Base-by-base conservation (phyloP, 2,888 invertebrate genomes). In the Macrophya alboannulata region DNA sequence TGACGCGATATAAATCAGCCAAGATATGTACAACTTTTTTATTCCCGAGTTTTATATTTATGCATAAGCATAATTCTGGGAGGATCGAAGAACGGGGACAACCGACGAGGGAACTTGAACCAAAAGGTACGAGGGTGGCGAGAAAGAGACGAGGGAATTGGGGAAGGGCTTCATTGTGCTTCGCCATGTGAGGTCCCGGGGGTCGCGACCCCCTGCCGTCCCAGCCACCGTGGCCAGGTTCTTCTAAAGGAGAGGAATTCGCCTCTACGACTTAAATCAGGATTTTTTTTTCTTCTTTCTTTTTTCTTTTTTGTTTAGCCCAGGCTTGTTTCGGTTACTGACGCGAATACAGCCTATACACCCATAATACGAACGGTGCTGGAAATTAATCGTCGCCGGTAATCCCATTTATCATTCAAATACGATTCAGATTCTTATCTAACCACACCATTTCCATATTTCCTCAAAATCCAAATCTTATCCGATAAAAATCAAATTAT, bases 151-250 rank as follows among this genome's bases (percentile, higher is more conserved):
- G 68, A 68, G 37, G 71, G 85, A 68, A 55, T 65, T 25, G 85
- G 51, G 85, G 79, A 45, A 86, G 85, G 85, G 87, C 85, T 87
- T 90, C 89, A 91, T 91, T 91, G 90, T 90, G 85, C 84, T 87
- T 88, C 90, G 76, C 90, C 88, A 89, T 90, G 91, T 91, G 92
- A 90, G 91, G 91, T 91, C 92, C 86, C 77, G 87, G 87, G 84
- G 85, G 88, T 88, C 86, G 86, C 86, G 86, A 91, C 90, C 91
- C 89, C 92, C 91, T 87, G 91, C 89, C 86, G 91, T 79, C 43
- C 15, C 81, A 62, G 81, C 81, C 81, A 81, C 81, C 62, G 81
- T 51, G 55, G 81, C 81, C 40, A 59, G 59, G 81, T 62, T 62
- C 62, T 81, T 81, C 37, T 25, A 62, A 21, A 59, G 59, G 62